These are phyloP conservation scores for Oryzias melastigma DNA, from an alignment of 2,113 vertebrate species.

Conservation along the genomic window DNA sequence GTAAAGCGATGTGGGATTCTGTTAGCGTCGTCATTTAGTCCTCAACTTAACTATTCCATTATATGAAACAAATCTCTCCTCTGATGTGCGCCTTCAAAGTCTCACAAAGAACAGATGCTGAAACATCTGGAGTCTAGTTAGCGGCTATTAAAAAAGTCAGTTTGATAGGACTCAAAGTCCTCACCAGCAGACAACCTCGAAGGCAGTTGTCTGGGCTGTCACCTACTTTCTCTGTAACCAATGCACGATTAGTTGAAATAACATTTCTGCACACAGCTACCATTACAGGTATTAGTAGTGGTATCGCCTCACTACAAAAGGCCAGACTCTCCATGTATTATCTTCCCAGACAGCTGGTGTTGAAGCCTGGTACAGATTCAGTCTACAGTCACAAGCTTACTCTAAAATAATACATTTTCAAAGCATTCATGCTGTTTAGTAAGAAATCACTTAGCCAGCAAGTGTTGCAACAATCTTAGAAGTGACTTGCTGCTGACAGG, in stretches of 20 bases:
- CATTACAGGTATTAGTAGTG: conserved; percentile 21
- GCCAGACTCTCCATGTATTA: conserved; percentile 14
- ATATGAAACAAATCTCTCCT: conserved; percentile 72
- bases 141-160: conserved; percentile 71
- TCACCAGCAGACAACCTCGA: conserved; percentile 46
- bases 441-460: conserved; percentile 44
- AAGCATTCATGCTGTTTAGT: conserved; percentile 33
- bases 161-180: conserved; percentile 71
- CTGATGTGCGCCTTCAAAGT: conserved; percentile 76
- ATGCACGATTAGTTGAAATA: conserved; percentile 43
- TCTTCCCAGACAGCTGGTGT: conserved; percentile 50
- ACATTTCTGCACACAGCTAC: not conserved
- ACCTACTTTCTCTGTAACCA: conserved; percentile 54
- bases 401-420: conserved; percentile 58
- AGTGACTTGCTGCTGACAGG: conserved; percentile 63
- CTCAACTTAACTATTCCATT: conserved; percentile 53
- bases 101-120: conserved; percentile 70
- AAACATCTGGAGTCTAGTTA: conserved; percentile 76
- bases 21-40: conserved; percentile 44
- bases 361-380: conserved; percentile 48
- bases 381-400: conserved; percentile 52
- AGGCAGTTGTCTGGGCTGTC: conserved; percentile 58
- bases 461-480: conserved; percentile 54
- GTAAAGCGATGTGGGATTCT: not conserved
- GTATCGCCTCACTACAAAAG: no score